Evolutionary conservation across 2,797 vertebrate species (phyloP).

Genomic region (Eulemur albifrons): DNA sequence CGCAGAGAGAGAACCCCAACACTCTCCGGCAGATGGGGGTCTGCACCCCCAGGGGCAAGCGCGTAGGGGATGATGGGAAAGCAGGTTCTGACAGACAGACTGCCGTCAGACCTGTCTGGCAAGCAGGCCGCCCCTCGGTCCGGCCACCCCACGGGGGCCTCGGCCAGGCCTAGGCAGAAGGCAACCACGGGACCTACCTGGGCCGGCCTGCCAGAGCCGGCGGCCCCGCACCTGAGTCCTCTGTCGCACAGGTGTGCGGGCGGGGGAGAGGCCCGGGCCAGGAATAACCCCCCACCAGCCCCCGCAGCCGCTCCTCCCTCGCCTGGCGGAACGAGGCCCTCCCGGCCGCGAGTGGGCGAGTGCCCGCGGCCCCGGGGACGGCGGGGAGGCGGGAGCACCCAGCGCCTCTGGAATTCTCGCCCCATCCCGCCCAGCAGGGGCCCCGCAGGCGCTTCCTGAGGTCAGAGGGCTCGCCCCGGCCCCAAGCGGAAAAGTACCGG

Average conservation of each 20-base stretch:
- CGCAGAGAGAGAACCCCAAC: neutral
- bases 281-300: neutral
- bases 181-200: neutral
- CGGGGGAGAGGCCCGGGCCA: neutral
- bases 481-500: constrained; percentile 58
- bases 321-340: constrained; percentile 7
- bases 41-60: neutral
- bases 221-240: constrained; percentile 15
- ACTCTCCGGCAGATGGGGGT: neutral
- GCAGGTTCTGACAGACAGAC: neutral
- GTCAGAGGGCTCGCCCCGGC: constrained; percentile 61
- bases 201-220: neutral
- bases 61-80: neutral
- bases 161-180: constrained; percentile 41
- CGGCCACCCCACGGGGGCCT: neutral
- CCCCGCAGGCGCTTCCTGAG: constrained; percentile 62
- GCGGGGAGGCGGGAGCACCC: constrained; percentile 51
- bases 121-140: neutral
- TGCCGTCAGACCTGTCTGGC: constrained; percentile 48
- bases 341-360: constrained; percentile 12
- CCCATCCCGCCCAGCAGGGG: constrained; percentile 50
- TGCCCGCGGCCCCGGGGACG: neutral
- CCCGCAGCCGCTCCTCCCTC: neutral
- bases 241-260: constrained; percentile 61
- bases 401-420: constrained; percentile 35